Evolutionary conservation across 2,113 vertebrate genomes (phyloP), one percentile per base, ranked within the genome.

Genomic region (Trogon melanurus): DNA sequence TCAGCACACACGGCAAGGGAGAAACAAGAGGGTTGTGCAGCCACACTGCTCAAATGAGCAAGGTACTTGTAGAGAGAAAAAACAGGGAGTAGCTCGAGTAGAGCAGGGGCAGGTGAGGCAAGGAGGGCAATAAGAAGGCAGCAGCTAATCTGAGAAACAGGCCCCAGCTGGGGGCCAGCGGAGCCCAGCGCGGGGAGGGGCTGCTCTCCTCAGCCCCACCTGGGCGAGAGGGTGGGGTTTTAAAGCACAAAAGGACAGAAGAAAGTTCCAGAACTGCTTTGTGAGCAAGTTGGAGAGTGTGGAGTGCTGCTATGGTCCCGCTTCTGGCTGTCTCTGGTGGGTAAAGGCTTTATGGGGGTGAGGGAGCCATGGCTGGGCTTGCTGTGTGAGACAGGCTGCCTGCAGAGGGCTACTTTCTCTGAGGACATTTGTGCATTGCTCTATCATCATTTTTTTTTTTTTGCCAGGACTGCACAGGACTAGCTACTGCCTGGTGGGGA

Each of bases 281-380:
- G 6, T 8, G 19, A 12, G n/a, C 1, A 7, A 1, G 4, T 0
- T 1, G 10, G 0, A 0, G 8, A 8, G 9, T 7, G 0, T 2
- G 7, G n/a, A 8, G 22, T 0, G 0, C 3, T 15, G 26, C 2
- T 7, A 1, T 2, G 36, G 14, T 2, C 2, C 0, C 0, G 3
- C 14, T 18, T 75, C 1, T 5, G 3, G 71, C n/a, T 4, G 3
- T 10, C 25, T 50, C 2, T 5, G 29, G 36, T 64, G 6, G 26
- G 11, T 5, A 6, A 25, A 4, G 18, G 32, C 0, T 4, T 2
- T 5, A 4, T 7, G 10, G 7, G 11, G 10, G 8, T 7, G 51
- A 30, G n/a, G 20, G 20, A 8, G 26, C n/a, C 2, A 13, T 2
- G 34, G 26, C 41, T 3, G 14, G 10, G 26, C 6, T 8, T 3